phyloP scores from a whole-genome alignment of 2,888 invertebrate genomes.

The Tipula lateralis region DNA sequence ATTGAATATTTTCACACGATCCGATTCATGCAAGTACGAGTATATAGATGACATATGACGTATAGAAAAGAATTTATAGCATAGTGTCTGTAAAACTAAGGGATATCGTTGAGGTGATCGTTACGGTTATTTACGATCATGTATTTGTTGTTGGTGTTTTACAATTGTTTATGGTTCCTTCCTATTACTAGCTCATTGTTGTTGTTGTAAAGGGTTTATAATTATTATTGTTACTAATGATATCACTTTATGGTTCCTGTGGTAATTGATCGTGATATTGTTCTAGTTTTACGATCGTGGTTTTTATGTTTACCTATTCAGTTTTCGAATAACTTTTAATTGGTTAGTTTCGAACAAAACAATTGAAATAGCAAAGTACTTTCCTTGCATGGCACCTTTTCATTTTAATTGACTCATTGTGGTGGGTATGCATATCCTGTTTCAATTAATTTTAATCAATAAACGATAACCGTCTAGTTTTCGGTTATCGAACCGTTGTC shows the following conservation, averaged over 20 bases:
- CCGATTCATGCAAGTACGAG: background rate
- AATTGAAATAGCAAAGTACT: background rate
- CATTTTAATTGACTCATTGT: background rate
- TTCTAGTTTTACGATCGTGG: background rate
- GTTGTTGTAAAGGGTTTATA: background rate
- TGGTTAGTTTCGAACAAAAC: background rate
- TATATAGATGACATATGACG: background rate
- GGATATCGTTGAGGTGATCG: background rate
- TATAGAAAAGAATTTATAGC: background rate
- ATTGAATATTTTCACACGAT: background rate
- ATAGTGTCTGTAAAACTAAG: no score
- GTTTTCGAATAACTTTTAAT: background rate
- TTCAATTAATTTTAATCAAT: constrained; percentile 21
- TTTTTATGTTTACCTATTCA: background rate
- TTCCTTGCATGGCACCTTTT: background rate
- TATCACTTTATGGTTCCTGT: background rate
- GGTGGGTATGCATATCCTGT: background rate
- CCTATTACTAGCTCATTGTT: background rate
- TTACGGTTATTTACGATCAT: background rate
- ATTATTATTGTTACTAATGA: background rate
- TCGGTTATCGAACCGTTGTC: background rate
- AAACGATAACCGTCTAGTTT: constrained; percentile 2
- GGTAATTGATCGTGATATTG: constrained; percentile 20
- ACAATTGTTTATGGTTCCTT: background rate
- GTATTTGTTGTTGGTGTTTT: background rate